Evolutionary conservation across 2,888 invertebrate species (phyloP).

Genomic region (Andrena dorsata): DNA sequence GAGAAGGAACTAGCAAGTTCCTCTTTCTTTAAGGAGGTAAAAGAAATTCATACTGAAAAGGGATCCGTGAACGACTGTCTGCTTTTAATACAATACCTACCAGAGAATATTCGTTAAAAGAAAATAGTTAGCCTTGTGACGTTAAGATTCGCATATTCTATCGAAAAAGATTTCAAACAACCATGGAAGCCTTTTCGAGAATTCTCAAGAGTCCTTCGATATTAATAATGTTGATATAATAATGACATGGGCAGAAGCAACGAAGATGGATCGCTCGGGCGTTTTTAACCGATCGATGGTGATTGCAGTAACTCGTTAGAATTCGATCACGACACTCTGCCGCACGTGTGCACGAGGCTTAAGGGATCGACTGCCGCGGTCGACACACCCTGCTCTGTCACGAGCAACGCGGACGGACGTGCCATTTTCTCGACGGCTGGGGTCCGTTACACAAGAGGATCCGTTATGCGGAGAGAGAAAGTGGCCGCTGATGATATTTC

Average conservation of each 20-base stretch:
- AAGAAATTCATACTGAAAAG: neutral
- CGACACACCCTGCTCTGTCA: constrained; percentile 55
- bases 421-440: constrained; percentile 66
- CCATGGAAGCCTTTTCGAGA: neutral
- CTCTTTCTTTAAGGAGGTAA: neutral
- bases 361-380: constrained; percentile 40
- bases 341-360: constrained; percentile 44
- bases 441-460: constrained; percentile 70
- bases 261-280: no score
- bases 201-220: neutral
- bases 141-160: neutral
- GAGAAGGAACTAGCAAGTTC: neutral
- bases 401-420: constrained; percentile 58
- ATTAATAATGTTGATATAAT: no score
- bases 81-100: neutral
- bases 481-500: constrained; percentile 69
- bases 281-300: no score
- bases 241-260: no score
- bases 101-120: neutral
- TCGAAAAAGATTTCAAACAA: neutral
- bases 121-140: neutral
- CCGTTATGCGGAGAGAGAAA: constrained; percentile 75
- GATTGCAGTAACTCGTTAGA: neutral
- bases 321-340: neutral
- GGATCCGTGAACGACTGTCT: neutral